Evolutionary conservation across 2,888 invertebrate genomes (phyloP).

Genomic region (Drosophila macrospina): DNA sequence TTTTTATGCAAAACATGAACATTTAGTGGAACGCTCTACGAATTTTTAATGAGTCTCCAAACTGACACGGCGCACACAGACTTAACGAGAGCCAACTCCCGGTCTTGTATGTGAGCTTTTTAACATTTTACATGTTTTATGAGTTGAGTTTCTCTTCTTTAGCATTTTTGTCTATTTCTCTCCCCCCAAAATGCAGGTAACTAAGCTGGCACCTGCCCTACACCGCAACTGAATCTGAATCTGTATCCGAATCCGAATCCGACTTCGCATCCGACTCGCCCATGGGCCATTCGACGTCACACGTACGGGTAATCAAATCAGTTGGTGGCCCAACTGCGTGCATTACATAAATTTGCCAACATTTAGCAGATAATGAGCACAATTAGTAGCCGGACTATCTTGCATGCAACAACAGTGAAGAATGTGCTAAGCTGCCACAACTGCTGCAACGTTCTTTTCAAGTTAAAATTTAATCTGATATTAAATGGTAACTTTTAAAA

Average conservation of each 20-base stretch:
- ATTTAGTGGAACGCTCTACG: slow-evolving; percentile 82
- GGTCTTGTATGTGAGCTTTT: slow-evolving; percentile 53
- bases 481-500: neutral
- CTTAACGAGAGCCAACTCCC: slow-evolving; percentile 24
- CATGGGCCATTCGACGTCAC: slow-evolving; percentile 26
- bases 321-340: slow-evolving; percentile 69
- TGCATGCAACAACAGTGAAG: slow-evolving; percentile 29
- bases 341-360: slow-evolving; percentile 76
- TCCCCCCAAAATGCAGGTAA: too few relatives aligned
- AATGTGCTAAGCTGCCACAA: slow-evolving; percentile 42
- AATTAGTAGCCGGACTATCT: slow-evolving; percentile 64
- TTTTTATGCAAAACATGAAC: slow-evolving; percentile 84
- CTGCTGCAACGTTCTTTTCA: neutral
- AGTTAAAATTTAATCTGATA: neutral
- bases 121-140: slow-evolving; percentile 78
- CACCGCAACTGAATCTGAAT: neutral
- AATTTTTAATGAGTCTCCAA: slow-evolving; percentile 81
- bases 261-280: neutral
- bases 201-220: slow-evolving; percentile 1
- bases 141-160: slow-evolving; percentile 40
- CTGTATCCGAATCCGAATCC: too few relatives aligned
- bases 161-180: neutral
- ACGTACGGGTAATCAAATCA: slow-evolving; percentile 77
- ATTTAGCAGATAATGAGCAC: slow-evolving; percentile 78
- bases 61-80: slow-evolving; percentile 11